A percentile compares a stretch with the other conserved stretches of the same genome.
phyloP scores from a whole-genome alignment of 2,888 invertebrate species.

The Epistrophe grossulariae region DNA sequence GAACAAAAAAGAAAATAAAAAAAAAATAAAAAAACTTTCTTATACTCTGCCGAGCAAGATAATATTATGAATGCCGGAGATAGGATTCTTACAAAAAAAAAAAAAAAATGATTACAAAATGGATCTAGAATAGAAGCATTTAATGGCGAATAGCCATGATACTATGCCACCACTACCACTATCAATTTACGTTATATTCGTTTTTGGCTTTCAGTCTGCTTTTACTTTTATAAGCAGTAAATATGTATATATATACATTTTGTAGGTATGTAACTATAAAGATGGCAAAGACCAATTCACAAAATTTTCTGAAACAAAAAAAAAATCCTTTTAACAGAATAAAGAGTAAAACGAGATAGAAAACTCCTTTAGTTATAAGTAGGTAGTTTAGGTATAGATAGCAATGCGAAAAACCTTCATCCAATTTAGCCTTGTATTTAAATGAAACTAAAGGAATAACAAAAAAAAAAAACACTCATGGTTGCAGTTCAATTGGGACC shows the following conservation, averaged over 20 bases:
- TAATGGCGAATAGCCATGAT: conserved; percentile 17
- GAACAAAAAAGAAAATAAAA: not conserved
- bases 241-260: not conserved
- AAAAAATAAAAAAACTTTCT: not conserved
- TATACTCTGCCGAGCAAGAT: not conserved
- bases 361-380: not conserved
- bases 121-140: conserved; percentile 17
- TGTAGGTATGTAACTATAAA: not conserved
- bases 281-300: conserved; percentile 3
- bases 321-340: conserved; percentile 31
- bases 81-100: conserved; percentile 18
- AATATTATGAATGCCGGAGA: conserved; percentile 26
- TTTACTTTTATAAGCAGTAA: conserved; percentile 32
- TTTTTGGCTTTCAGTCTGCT: conserved; percentile 31
- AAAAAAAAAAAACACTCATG: conserved; percentile 41
- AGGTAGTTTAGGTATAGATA: not conserved
- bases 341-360: not conserved
- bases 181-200: conserved; percentile 19
- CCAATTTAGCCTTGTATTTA: conserved; percentile 21
- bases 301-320: not conserved
- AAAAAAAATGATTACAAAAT: conserved; percentile 36
- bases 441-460: conserved; percentile 22
- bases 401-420: conserved; percentile 9
- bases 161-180: not conserved
- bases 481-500: conserved; percentile 42